Percentiles rank a stretch among this genome's conserved stretches.
These are phyloP conservation scores for Anagyrus pseudococci DNA, from an alignment of 2,888 invertebrate species.

Conservation along the genomic window DNA sequence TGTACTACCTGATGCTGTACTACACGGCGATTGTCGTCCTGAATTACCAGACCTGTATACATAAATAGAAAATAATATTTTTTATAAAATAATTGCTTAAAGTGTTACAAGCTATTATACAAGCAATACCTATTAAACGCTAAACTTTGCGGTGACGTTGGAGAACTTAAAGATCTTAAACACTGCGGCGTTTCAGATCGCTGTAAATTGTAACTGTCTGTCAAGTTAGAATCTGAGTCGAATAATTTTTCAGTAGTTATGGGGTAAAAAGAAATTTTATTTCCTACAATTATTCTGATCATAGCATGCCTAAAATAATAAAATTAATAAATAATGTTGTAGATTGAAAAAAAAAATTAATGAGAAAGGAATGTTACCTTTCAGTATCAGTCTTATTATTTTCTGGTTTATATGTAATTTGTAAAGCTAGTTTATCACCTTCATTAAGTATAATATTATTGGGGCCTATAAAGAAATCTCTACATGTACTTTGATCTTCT, in stretches of 20 bases:
- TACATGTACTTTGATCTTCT: constrained; percentile 33
- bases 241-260: constrained; percentile 44
- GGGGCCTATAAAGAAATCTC: constrained; percentile 48
- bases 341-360: constrained; percentile 9
- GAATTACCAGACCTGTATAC: constrained; percentile 48
- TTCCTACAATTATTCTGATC: constrained; percentile 46
- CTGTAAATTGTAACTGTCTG: constrained; percentile 44
- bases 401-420: constrained; percentile 47
- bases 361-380: constrained; percentile 43
- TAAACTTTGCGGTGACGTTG: constrained; percentile 54
- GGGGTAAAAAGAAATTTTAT: constrained; percentile 46
- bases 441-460: constrained; percentile 45
- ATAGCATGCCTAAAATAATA: constrained; percentile 43
- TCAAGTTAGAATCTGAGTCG: constrained; percentile 37
- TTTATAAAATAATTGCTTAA: background rate
- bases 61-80: constrained; percentile 3
- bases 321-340: constrained; percentile 23
- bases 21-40: constrained; percentile 56
- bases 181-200: constrained; percentile 54
- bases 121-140: constrained; percentile 48
- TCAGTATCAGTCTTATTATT: constrained; percentile 39
- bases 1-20: constrained; percentile 52
- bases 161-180: constrained; percentile 45
- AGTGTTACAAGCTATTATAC: constrained; percentile 5
- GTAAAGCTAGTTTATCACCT: constrained; percentile 45